Percentiles rank a stretch among this genome's conserved stretches.
Conservation (phyloP, 2,888 invertebrate genomes). For the Monoplex corrugatus region DNA sequence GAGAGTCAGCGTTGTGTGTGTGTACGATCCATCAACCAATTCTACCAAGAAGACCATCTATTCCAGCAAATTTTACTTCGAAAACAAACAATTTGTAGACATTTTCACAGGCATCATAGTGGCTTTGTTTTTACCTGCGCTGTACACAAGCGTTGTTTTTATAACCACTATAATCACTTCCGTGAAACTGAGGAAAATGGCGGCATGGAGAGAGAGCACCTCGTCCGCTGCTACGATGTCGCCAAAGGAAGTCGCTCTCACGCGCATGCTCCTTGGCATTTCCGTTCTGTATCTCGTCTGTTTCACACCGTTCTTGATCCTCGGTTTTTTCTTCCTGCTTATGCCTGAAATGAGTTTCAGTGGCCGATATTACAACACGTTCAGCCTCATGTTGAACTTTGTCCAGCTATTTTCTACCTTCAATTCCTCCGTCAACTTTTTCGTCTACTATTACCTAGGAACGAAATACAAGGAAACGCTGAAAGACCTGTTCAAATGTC, state of each 20-base stretch:
- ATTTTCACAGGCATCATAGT: no score
- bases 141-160: no score
- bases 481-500: no score
- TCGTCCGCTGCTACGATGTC: conserved; percentile 10
- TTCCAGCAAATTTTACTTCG: no score
- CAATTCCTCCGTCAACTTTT: conserved; percentile 1
- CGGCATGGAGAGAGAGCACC: conserved; percentile 40
- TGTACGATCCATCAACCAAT: conserved; percentile 18
- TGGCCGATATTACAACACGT: conserved; percentile 2
- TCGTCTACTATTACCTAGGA: background rate
- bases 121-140: background rate
- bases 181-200: conserved; percentile 34
- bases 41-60: background rate
- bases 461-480: background rate
- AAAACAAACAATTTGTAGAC: no score
- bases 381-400: background rate
- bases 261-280: conserved; percentile 21
- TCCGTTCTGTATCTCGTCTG: background rate
- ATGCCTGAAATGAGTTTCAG: background rate
- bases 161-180: no score
- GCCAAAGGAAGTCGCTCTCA: background rate
- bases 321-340: background rate
- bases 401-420: background rate
- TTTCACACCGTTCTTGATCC: background rate
- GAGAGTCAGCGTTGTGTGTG: background rate